Evolutionary conservation across 1,140 invertebrate species (phyloP), one percentile per base, ranked within the genome.

Genomic region (Cotesia chilonis): DNA sequence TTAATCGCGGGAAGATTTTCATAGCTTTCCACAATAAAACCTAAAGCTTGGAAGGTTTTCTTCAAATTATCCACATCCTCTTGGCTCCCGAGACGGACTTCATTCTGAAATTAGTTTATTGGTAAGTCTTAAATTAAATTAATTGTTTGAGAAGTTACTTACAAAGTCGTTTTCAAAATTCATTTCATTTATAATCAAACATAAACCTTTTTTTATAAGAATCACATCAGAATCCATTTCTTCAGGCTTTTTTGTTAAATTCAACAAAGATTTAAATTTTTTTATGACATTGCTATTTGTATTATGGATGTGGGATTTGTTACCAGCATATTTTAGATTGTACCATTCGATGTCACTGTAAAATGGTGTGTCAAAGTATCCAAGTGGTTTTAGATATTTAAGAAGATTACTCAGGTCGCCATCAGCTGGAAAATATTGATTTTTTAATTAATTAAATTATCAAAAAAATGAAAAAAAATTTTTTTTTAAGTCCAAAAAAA

Each of bases 201-300:
- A 66, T n/a, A 66, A 9, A n/a, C 64, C 64, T 28, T 66, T 66
- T 20, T 66, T 66, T 12, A 66, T 66, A 17, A 66, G 4, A 6
- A 65, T 41, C 12, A 47, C 41, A 38, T 47, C n/a, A 7, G 35
- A 12, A 35, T 66, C 41, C 1, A 14, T 12, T 14, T 14, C 20
- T 51, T 60, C 59, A 35, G 28, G 20, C 12, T 35, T 60, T 35
- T 28, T 60, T 60, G 5, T 14, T 36, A 28, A 28, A 38, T 14
- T 14, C 10, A 12, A 38, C 9, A 20, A n/a, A 41, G 36, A 35
- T 17, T n/a, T 7, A 4, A n/a, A 14, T 9, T 65, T 65, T 47
- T 4, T 20, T 5, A 37, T 10, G 1, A 65, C 35, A 38, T 65
- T 65, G 28, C 4, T 35, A 61, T 61, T 35, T 3, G 4, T 38